These are phyloP conservation scores for Mercenaria mercenaria DNA, from an alignment of 1,140 invertebrate genomes.

Conservation along the genomic window DNA sequence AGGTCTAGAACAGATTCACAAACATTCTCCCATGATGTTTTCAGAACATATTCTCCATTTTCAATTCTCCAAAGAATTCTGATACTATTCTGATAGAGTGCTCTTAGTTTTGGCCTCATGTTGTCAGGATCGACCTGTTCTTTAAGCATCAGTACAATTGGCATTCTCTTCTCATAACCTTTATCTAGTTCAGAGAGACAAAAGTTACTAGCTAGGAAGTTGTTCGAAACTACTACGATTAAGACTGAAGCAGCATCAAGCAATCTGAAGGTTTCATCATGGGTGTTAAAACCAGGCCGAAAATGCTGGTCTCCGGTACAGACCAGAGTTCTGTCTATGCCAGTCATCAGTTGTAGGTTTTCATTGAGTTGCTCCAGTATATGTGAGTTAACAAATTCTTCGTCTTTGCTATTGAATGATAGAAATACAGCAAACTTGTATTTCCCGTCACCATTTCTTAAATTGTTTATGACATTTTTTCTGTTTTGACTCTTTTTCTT, in stretches of 20 bases:
- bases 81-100: background rate
- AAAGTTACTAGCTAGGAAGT: background rate
- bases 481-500: background rate
- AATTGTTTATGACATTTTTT: background rate
- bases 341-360: background rate
- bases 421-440: background rate
- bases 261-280: background rate
- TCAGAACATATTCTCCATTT: background rate
- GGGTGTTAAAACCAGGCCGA: background rate
- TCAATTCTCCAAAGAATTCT: background rate
- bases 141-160: background rate
- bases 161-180: background rate
- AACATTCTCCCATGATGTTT: slow-evolving; percentile 12
- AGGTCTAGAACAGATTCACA: background rate
- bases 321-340: background rate
- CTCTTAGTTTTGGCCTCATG: background rate
- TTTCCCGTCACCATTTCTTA: background rate
- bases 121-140: background rate
- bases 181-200: background rate
- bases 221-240: background rate
- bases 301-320: slow-evolving; percentile 7
- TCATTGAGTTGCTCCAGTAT: background rate
- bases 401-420: slow-evolving; percentile 4
- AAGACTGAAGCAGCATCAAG: background rate
- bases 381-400: background rate